Conservation (phyloP, 1,140 invertebrate genomes). For the Rhagoletis pomonella region DNA sequence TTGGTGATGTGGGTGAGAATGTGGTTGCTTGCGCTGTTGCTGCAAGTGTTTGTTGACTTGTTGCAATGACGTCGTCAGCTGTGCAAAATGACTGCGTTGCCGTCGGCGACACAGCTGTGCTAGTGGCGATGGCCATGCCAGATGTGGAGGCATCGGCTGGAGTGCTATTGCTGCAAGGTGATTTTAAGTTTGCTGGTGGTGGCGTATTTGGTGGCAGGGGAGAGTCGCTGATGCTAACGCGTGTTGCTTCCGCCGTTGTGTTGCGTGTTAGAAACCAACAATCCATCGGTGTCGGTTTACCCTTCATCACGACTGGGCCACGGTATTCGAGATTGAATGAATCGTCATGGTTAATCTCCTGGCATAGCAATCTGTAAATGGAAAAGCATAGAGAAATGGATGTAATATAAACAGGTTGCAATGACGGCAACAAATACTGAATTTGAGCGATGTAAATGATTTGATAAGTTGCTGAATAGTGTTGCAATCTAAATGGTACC, state of each 20-base stretch:
- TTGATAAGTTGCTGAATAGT: background rate
- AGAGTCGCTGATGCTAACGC: conserved; percentile 64
- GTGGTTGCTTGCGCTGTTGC: conserved; percentile 21
- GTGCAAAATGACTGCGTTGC: conserved; percentile 14
- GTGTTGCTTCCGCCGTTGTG: conserved; percentile 59
- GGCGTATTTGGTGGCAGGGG: conserved; percentile 66
- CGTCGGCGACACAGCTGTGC: background rate
- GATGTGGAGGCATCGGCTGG: conserved; percentile 61
- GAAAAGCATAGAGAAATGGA: conserved; percentile 56
- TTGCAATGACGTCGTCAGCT: background rate
- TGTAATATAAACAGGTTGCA: background rate
- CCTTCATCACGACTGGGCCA: conserved; percentile 96
- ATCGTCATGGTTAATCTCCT: conserved; percentile 89
- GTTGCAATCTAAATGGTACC: background rate
- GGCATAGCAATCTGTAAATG: conserved; percentile 85
- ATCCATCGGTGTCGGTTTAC: conserved; percentile 95
- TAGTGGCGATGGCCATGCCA: conserved; percentile 65
- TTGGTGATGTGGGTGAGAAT: conserved; percentile 23
- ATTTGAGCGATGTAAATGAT: background rate
- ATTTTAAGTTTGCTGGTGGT: conserved; percentile 55
- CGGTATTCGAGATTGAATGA: conserved; percentile 91
- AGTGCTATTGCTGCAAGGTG: conserved; percentile 47
- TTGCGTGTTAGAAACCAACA: conserved; percentile 90
- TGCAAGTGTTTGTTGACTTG: conserved; percentile 57
- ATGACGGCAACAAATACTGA: background rate